These are phyloP conservation scores for Bombylius major DNA, from an alignment of 2,888 invertebrate species.

Conservation along the genomic window DNA sequence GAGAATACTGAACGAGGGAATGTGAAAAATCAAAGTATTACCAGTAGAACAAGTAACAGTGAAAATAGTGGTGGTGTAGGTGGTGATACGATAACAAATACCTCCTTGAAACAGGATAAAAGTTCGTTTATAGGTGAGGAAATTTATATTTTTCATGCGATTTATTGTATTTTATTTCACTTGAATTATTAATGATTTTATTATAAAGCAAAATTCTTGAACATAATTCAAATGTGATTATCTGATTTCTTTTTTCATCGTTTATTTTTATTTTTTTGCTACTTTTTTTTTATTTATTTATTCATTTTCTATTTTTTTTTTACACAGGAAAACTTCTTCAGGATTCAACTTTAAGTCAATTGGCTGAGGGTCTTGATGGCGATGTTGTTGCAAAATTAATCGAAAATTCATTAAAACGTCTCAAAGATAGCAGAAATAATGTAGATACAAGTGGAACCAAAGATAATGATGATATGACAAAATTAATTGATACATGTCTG, in stretches of 20 bases:
- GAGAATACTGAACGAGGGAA: background rate
- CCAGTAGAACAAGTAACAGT: background rate
- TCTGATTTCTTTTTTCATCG: too few species aligned
- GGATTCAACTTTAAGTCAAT: conserved; percentile 50
- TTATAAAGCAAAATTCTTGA: too few species aligned
- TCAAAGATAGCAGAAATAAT: conserved; percentile 34
- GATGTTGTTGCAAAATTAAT: conserved; percentile 50
- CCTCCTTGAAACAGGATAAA: conserved; percentile 25
- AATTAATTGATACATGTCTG: conserved; percentile 33
- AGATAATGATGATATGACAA: conserved; percentile 37
- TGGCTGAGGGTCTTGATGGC: conserved; percentile 48
- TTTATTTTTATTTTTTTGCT: too few species aligned
- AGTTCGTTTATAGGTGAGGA: conserved; percentile 8
- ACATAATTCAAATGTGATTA: too few species aligned
- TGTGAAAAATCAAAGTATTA: background rate
- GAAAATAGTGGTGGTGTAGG: background rate
- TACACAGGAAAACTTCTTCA: conserved; percentile 42
- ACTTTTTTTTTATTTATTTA: too few species aligned
- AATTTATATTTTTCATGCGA: too few species aligned
- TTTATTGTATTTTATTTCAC: too few species aligned
- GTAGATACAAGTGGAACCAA: conserved; percentile 35
- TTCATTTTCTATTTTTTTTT: too few species aligned
- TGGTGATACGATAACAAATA: background rate
- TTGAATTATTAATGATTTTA: too few species aligned
- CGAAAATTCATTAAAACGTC: conserved; percentile 52